Conservation (phyloP, 2,113 vertebrate species). For the Meleagris gallopavo region DNA sequence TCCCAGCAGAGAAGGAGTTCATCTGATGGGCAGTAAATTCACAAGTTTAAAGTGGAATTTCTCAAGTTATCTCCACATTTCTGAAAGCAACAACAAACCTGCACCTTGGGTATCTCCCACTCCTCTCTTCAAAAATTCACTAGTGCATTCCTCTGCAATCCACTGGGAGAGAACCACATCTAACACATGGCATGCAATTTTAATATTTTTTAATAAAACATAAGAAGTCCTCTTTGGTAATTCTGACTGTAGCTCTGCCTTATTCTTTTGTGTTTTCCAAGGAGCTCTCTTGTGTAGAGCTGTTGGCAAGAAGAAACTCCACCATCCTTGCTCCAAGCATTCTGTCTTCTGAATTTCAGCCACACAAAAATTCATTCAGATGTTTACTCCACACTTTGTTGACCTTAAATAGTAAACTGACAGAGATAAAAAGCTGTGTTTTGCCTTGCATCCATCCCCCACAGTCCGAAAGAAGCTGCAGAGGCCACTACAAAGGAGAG, state of each 20-base stretch:
- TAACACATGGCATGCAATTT: neutral
- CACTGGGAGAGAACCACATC: neutral
- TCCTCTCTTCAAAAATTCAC: neutral
- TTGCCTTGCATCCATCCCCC: neutral
- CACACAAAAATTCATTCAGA: neutral
- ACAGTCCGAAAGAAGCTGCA: too few species aligned
- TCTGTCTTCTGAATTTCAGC: neutral
- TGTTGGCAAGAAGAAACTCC: neutral
- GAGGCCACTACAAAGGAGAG: neutral
- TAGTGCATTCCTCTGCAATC: neutral
- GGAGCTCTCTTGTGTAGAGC: too few species aligned
- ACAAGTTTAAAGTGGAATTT: neutral
- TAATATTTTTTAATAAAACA: constrained; percentile 15
- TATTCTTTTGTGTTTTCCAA: neutral
- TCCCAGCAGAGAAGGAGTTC: neutral
- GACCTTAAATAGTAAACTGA: neutral
- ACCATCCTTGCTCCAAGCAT: rapidly evolving
- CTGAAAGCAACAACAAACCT: neutral
- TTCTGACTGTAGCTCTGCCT: neutral
- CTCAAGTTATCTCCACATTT: neutral
- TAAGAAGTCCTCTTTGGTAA: neutral
- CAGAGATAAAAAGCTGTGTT: neutral
- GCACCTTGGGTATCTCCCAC: neutral
- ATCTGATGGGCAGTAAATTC: neutral
- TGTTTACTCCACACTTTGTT: neutral